Conservation (phyloP, 1,140 invertebrate genomes). For the Belonocnema kinseyi region DNA sequence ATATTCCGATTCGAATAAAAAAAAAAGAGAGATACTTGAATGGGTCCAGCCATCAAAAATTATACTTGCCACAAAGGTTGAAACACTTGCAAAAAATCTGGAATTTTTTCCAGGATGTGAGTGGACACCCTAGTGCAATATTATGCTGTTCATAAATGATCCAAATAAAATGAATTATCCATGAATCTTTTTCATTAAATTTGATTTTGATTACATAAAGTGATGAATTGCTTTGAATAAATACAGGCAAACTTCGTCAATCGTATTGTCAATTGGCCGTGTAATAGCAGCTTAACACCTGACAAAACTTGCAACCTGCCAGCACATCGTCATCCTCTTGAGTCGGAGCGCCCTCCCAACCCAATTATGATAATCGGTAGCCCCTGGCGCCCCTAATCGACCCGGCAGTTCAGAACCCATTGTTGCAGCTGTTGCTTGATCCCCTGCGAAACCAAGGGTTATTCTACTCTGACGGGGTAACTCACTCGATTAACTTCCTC, state of each 20-base stretch:
- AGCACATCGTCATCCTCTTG: constrained; percentile 43
- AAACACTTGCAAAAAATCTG: too few relatives aligned
- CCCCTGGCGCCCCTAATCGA: constrained; percentile 47
- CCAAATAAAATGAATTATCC: too few relatives aligned
- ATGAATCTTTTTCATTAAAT: too few relatives aligned
- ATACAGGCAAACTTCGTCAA: constrained; percentile 26
- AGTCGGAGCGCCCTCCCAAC: constrained; percentile 32
- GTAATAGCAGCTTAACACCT: constrained; percentile 61
- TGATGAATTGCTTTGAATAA: constrained; percentile 26
- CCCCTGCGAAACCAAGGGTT: constrained; percentile 53
- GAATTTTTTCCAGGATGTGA: too few relatives aligned
- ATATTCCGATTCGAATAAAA: too few relatives aligned
- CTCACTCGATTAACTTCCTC: constrained; percentile 70
- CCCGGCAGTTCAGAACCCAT: constrained; percentile 29
- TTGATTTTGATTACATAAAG: too few relatives aligned
- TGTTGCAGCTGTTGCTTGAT: constrained; percentile 58
- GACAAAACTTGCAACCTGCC: constrained; percentile 57
- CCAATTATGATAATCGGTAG: constrained; percentile 62
- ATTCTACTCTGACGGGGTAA: constrained; percentile 36
- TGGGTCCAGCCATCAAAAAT: too few relatives aligned
- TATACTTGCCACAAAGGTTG: too few relatives aligned
- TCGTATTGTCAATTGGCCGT: constrained; percentile 14
- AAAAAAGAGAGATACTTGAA: too few relatives aligned
- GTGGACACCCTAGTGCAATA: too few relatives aligned
- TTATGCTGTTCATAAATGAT: too few relatives aligned